phyloP scores from a whole-genome alignment of 2,113 vertebrate genomes.

The Elgaria multicarinata region DNA sequence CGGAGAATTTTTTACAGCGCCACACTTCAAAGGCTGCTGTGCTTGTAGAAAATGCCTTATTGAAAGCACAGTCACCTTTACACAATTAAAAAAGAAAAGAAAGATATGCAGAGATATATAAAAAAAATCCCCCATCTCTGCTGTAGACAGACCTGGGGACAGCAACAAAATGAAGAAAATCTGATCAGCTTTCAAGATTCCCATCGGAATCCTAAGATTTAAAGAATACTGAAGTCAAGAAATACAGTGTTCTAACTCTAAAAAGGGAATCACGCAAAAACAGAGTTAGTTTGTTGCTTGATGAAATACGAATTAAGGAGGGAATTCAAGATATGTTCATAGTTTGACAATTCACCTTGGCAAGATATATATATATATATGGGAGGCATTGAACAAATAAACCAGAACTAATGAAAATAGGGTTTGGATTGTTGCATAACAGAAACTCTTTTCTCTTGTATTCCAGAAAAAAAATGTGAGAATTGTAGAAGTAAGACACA shows the following conservation, averaged over 20 bases:
- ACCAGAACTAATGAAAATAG: constrained; percentile 64
- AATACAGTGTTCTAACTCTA: constrained; percentile 45
- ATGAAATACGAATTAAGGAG: constrained; percentile 47
- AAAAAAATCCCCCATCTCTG: constrained; percentile 35
- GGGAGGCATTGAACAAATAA: constrained; percentile 23
- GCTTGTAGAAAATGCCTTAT: constrained; percentile 31
- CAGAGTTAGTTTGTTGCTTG: constrained; percentile 55
- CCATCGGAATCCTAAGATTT: constrained; percentile 70
- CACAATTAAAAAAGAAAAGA: constrained; percentile 54
- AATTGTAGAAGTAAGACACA: constrained; percentile 52
- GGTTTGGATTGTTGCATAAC: constrained; percentile 60
- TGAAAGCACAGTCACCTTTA: constrained; percentile 36
- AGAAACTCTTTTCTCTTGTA: constrained; percentile 63
- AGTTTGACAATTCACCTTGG: constrained; percentile 66
- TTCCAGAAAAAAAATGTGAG: background rate
- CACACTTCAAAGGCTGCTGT: constrained; percentile 62
- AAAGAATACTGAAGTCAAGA: constrained; percentile 61
- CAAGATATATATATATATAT: background rate
- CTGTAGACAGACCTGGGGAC: constrained; percentile 63
- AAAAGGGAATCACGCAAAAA: background rate
- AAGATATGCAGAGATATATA: background rate
- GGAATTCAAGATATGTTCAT: constrained; percentile 65
- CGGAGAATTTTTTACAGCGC: constrained; percentile 30
- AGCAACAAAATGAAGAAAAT: constrained; percentile 31
- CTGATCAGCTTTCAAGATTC: constrained; percentile 61